Conservation (phyloP, 1,140 invertebrate species). For the Vanessa atalanta region DNA sequence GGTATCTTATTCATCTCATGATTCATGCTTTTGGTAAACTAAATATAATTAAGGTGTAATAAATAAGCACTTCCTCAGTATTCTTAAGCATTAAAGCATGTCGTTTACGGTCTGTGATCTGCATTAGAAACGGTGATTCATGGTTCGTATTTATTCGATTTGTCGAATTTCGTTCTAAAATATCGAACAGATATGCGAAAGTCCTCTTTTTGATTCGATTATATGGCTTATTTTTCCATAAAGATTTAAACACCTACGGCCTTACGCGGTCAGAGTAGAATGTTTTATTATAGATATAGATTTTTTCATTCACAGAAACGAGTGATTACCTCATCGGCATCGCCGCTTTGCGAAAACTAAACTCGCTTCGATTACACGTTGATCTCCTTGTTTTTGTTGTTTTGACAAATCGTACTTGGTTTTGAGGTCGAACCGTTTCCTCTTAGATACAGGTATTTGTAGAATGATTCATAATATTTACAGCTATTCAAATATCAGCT, state of each 20-base stretch:
- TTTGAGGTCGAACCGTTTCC: slow-evolving; percentile 48
- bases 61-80: slow-evolving; percentile 25
- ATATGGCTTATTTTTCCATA: slow-evolving; percentile 5
- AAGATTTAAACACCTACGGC: slow-evolving; percentile 20
- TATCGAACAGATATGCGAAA: slow-evolving; percentile 37
- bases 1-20: slow-evolving; percentile 5
- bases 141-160: slow-evolving; percentile 46
- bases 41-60: slow-evolving; percentile 29
- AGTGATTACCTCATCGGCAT: slow-evolving; percentile 63
- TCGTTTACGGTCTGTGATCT: slow-evolving; percentile 44
- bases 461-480: slow-evolving; percentile 6
- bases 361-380: slow-evolving; percentile 35
- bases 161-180: slow-evolving; percentile 44
- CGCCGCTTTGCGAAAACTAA: slow-evolving; percentile 46
- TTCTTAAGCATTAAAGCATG: slow-evolving; percentile 19
- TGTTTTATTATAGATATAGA: slow-evolving; percentile 47
- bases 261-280: slow-evolving; percentile 49
- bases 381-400: slow-evolving; percentile 48
- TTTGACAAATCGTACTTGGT: slow-evolving; percentile 48
- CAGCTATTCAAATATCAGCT: not conserved
- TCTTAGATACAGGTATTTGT: slow-evolving; percentile 21
- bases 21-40: slow-evolving; percentile 14
- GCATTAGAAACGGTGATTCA: slow-evolving; percentile 62
- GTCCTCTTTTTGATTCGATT: not conserved
- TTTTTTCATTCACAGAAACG: slow-evolving; percentile 65